phyloP scores from a whole-genome alignment of 2,888 invertebrate genomes.

The Panzeria rudis region DNA sequence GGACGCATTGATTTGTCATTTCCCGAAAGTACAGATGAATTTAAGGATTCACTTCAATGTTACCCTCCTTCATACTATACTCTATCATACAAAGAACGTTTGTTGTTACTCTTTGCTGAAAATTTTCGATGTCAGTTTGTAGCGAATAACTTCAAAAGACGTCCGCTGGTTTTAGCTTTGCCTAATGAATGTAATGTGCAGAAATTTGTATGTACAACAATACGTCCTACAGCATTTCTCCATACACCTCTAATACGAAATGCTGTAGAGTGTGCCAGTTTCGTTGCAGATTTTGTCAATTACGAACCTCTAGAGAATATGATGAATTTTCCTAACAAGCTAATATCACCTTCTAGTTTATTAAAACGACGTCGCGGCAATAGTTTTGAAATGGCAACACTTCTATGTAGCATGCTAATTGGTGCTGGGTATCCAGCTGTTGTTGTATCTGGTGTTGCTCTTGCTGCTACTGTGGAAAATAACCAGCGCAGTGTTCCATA shows the following conservation, averaged over 20 bases:
- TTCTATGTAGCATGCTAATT: constrained; percentile 92
- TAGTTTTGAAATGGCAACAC: constrained; percentile 92
- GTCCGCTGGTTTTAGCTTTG: constrained; percentile 88
- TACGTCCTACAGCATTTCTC: constrained; percentile 90
- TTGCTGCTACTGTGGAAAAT: too few relatives aligned
- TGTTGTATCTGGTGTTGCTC: constrained; percentile 94
- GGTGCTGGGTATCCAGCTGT: constrained; percentile 94
- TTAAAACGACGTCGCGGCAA: constrained; percentile 90
- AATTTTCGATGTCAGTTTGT: constrained; percentile 90
- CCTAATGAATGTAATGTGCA: constrained; percentile 91
- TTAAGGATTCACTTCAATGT: constrained; percentile 85
- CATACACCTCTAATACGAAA: constrained; percentile 86
- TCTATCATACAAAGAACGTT: constrained; percentile 88
- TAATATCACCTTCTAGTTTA: constrained; percentile 90
- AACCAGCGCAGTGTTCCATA: constrained; percentile 85
- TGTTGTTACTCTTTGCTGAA: constrained; percentile 89
- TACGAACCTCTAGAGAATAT: constrained; percentile 89
- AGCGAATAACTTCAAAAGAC: constrained; percentile 85
- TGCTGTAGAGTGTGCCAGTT: constrained; percentile 89
- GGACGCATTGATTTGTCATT: constrained; percentile 82
- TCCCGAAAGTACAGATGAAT: constrained; percentile 78
- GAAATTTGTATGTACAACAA: constrained; percentile 95
- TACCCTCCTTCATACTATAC: constrained; percentile 88
- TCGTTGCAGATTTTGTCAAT: constrained; percentile 91
- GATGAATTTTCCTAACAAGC: constrained; percentile 85